A percentile compares a stretch with the other conserved stretches of the same genome.
Conservation (phyloP, 2,888 invertebrate species). For the Drosophila mercatorum region DNA sequence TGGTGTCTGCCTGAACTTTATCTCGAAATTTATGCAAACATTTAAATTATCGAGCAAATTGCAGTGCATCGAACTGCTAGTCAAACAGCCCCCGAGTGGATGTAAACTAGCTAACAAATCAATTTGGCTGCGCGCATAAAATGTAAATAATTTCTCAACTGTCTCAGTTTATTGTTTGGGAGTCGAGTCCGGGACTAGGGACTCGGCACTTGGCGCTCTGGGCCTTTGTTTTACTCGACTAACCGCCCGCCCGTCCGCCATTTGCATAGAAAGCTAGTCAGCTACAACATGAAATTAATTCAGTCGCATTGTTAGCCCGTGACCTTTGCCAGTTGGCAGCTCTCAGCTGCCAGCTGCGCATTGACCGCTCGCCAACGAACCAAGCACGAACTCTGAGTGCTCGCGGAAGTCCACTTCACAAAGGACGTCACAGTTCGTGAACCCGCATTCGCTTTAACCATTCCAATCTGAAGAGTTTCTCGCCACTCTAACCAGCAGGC, state of each 20-base stretch:
- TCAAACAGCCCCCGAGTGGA: constrained; percentile 3
- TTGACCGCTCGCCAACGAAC: constrained; percentile 31
- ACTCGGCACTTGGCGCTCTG: constrained; percentile 30
- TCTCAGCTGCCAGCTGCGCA: constrained; percentile 16
- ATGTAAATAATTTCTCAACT: constrained; percentile 67
- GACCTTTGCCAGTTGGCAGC: constrained; percentile 40
- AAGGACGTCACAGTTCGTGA: constrained; percentile 66
- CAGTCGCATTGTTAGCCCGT: constrained; percentile 26
- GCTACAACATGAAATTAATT: constrained; percentile 38
- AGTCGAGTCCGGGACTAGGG: constrained; percentile 13
- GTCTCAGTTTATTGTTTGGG: constrained; percentile 54
- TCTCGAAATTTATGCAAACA: constrained; percentile 61
- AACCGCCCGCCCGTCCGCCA: constrained; percentile 26
- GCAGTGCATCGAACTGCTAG: constrained; percentile 55
- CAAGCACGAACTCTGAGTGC: constrained; percentile 25
- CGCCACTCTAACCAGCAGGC: not conserved
- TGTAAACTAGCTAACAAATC: constrained; percentile 52
- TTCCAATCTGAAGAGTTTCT: constrained; percentile 8
- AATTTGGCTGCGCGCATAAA: constrained; percentile 63
- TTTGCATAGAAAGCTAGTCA: constrained; percentile 49
- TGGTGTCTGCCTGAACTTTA: constrained; percentile 12
- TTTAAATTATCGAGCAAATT: constrained; percentile 30
- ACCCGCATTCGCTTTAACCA: constrained; percentile 38
- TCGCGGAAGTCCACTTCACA: constrained; percentile 55
- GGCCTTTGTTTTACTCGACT: constrained; percentile 43